Conservation (phyloP, 2,113 vertebrate genomes). For the Phylloscopus whistleri region DNA sequence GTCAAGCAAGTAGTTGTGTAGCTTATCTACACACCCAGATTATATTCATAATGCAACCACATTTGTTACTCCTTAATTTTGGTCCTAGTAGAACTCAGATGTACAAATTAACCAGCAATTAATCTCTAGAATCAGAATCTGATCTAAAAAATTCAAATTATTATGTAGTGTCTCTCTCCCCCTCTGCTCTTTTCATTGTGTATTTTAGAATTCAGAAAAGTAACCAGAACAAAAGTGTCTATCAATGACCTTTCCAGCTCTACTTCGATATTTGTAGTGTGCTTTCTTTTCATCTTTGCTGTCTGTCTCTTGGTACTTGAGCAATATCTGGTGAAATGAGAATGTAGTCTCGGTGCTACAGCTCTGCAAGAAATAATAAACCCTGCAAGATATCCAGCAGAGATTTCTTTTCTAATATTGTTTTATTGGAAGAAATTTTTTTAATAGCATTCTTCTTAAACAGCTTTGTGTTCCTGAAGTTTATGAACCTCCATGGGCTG, state of each 20-base stretch:
- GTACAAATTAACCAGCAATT: not conserved
- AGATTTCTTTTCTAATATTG: constrained; percentile 18
- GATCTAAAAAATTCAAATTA: not conserved
- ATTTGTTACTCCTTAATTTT: not conserved
- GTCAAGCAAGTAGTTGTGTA: not conserved
- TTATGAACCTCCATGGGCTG: not conserved
- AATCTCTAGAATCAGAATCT: not conserved
- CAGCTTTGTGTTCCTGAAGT: not conserved
- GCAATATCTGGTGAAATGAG: constrained; percentile 26
- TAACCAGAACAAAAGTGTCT: not conserved
- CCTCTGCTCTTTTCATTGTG: not conserved
- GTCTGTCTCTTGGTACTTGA: constrained; percentile 4
- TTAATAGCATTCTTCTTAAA: not conserved
- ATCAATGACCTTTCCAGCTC: constrained; percentile 9
- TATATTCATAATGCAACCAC: not conserved
- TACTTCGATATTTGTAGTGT: not conserved
- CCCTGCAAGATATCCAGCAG: not conserved
- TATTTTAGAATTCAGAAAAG: not conserved
- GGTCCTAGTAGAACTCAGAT: not conserved
- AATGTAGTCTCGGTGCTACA: not conserved
- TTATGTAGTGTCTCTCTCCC: not conserved
- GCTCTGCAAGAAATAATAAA: not conserved
- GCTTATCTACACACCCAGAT: not conserved
- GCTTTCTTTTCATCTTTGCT: not conserved
- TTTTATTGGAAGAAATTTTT: not conserved